phyloP scores from a whole-genome alignment of 2,888 invertebrate genomes.

The Ophioninae sp. region DNA sequence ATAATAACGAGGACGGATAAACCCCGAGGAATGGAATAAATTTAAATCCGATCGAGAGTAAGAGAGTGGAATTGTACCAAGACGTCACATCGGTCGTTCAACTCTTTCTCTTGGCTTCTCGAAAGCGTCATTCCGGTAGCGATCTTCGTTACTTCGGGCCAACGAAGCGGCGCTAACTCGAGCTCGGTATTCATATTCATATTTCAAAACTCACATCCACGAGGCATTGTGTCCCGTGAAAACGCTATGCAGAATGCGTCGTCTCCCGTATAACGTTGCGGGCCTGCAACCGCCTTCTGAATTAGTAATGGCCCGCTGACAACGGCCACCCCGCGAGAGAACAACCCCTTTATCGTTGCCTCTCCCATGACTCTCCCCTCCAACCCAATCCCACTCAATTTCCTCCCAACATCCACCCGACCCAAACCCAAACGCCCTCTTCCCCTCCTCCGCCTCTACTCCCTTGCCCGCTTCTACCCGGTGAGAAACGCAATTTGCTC shows the following conservation, averaged over 20 bases:
- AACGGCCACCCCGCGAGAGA: slow-evolving; percentile 60
- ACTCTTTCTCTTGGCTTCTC: slow-evolving; percentile 27
- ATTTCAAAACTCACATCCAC: slow-evolving; percentile 76
- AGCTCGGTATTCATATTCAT: slow-evolving; percentile 74
- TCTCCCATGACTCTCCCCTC: slow-evolving; percentile 16
- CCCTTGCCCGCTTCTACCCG: slow-evolving; percentile 49
- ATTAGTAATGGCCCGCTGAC: slow-evolving; percentile 76
- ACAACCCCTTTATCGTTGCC: slow-evolving; percentile 47
- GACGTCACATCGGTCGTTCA: slow-evolving; percentile 69
- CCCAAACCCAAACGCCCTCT: neutral
- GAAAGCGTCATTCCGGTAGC: slow-evolving; percentile 48
- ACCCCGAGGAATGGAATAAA: neutral
- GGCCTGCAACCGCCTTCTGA: slow-evolving; percentile 75
- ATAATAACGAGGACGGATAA: slow-evolving; percentile 16
- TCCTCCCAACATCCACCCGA: neutral
- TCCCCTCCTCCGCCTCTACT: slow-evolving; percentile 1
- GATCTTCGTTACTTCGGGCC: slow-evolving; percentile 72
- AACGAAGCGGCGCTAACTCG: slow-evolving; percentile 67
- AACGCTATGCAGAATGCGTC: slow-evolving; percentile 77
- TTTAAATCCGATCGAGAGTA: slow-evolving; percentile 14
- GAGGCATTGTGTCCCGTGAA: slow-evolving; percentile 75
- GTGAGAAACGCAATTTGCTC: slow-evolving; percentile 73
- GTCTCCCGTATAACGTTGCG: slow-evolving; percentile 75
- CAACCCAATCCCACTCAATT: slow-evolving; percentile 12
- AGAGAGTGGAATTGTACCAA: slow-evolving; percentile 25